A percentile compares a stretch with the other conserved stretches of the same genome.
phyloP scores from a whole-genome alignment of 2,797 vertebrate genomes.

The Acipenser transmontanus region DNA sequence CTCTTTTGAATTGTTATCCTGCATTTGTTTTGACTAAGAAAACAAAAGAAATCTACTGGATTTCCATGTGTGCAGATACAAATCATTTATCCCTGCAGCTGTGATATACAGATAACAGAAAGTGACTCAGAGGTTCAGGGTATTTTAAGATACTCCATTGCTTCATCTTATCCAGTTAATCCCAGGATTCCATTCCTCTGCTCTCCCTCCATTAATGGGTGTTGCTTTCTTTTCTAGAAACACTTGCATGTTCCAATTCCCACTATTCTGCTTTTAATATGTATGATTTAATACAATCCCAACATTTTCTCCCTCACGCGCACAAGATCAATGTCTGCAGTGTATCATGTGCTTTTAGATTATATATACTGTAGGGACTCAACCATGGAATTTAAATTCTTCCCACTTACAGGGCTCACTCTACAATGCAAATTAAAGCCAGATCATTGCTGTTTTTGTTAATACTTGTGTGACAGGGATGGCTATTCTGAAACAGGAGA shows the following conservation, averaged over 20 bases:
- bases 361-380: not conserved
- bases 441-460: no score
- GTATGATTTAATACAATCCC: conserved; percentile 54
- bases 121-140: no score
- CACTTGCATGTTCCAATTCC: conserved; percentile 54
- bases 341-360: not conserved
- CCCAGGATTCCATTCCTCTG: not conserved
- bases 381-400: not conserved
- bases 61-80: no score
- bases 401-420: not conserved
- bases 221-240: not conserved
- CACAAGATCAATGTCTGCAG: not conserved
- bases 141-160: no score
- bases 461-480: no score
- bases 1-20: no score
- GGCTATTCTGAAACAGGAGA: no score
- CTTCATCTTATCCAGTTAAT: not conserved
- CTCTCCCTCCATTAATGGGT: not conserved
- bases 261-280: conserved; percentile 61
- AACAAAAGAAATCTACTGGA: no score
- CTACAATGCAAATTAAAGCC: no score
- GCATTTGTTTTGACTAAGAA: no score
- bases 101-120: no score
- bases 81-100: no score
- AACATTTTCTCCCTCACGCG: not conserved